Evolutionary conservation across 2,888 invertebrate species (phyloP), one percentile per base, ranked within the genome.

Genomic region (Agrochola lychnidis): DNA sequence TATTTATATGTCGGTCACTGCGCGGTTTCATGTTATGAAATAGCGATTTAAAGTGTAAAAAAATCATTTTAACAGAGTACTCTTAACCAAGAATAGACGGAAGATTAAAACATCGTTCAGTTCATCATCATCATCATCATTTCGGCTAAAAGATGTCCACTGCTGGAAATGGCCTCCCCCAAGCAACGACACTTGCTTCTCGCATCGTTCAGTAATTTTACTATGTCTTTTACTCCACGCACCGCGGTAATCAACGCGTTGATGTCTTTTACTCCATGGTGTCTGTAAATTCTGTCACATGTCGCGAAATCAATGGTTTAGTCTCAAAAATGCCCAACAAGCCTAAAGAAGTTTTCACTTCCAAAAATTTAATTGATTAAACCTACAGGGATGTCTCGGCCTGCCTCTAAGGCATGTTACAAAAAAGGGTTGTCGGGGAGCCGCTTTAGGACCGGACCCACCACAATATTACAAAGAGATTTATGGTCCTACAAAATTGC

Each of bases 1-100:
- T 73, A 84, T 81, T 83, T 80, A 61, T 79, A 81, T 81, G 75
- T 77, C 72, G 79, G 82, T 72, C 75, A 79, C 56, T 68, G 62
- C 53, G 59, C 30, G 81, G 79, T 75, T 76, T 79, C 36, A 48
- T 67, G 56, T 73, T 78, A 66, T 72, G 79, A 69, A 82, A 79
- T 48, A 53, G 61, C 36, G 70, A 73, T 75, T 73, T 76, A 42
- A 68, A 66, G 12, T 69, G 45, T 70, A 66, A 64, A 80, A 72
- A 62, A 66, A 66, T 48, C 0, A 22, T 77, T 79, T 80, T 45
- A 42, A 70, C 64, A 14, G 16, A 70, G 57, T 25, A n/a, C 19
- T 57, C 22, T 53, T 68, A 19, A 70, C 42, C 42, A 42, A 42
- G 42, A 10, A 36, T 36, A 36, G 36, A 36, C 36, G 36, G 4